Evolutionary conservation across 1,140 invertebrate species (phyloP).

Genomic region (Bombus sylvicola): DNA sequence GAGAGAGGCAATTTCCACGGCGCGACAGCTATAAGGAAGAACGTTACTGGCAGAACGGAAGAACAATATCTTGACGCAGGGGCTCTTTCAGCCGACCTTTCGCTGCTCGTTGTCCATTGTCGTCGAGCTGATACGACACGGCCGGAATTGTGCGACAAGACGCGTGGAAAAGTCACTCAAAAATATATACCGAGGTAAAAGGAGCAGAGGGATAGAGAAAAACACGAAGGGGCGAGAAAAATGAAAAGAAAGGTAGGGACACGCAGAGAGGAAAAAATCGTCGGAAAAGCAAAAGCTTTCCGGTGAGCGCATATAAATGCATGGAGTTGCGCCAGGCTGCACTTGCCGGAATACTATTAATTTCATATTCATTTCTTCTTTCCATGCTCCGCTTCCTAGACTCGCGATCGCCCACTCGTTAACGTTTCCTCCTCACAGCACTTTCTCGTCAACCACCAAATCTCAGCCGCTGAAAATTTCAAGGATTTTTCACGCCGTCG

Average conservation of each 20-base stretch:
- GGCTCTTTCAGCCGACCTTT: background rate
- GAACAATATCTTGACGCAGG: conserved; percentile 39
- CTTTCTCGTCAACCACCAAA: conserved; percentile 23
- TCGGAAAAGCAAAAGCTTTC: conserved; percentile 37
- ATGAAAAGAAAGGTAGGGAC: background rate
- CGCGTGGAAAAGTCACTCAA: conserved; percentile 18
- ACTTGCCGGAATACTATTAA: conserved; percentile 67
- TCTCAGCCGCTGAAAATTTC: conserved; percentile 38
- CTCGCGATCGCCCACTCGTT: conserved; percentile 60
- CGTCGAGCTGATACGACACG: background rate
- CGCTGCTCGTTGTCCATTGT: conserved; percentile 21
- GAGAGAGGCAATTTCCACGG: conserved; percentile 2
- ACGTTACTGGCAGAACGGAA: background rate
- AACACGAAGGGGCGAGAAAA: background rate
- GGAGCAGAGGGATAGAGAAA: background rate
- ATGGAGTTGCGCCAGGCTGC: conserved; percentile 55
- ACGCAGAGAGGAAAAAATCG: conserved; percentile 39
- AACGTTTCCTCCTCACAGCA: conserved; percentile 19
- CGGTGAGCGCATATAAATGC: conserved; percentile 59
- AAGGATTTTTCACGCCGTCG: background rate
- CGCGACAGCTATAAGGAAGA: background rate
- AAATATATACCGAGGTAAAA: background rate
- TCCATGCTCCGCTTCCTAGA: conserved; percentile 26
- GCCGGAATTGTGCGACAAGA: conserved; percentile 24
- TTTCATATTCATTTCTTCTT: conserved; percentile 69